Conservation (phyloP, 1,140 invertebrate genomes). For the Ectropis grisescens region DNA sequence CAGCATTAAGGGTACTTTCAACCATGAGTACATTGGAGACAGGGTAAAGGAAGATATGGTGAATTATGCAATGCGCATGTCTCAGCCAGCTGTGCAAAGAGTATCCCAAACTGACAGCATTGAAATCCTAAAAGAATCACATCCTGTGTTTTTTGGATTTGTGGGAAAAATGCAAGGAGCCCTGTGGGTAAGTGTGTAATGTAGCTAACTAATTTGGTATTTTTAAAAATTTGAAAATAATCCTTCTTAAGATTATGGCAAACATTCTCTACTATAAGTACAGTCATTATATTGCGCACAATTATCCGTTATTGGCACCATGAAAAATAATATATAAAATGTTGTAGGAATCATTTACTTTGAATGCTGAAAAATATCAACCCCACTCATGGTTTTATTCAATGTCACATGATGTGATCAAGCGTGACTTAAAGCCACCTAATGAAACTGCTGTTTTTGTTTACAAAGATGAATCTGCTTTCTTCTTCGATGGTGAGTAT, state of each 20-base stretch:
- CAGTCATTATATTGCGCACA: no score
- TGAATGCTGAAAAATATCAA: constrained; percentile 83
- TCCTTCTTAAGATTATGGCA: no score
- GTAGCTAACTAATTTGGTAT: no score
- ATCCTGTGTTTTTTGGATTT: constrained; percentile 90
- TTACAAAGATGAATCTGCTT: constrained; percentile 80
- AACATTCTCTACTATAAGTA: no score
- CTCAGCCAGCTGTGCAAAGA: constrained; percentile 87
- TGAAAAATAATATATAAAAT: no score
- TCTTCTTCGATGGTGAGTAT: constrained; percentile 40
- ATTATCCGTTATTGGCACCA: no score
- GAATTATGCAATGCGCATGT: constrained; percentile 92
- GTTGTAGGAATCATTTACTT: constrained; percentile 84
- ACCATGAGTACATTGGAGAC: constrained; percentile 90
- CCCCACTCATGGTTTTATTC: constrained; percentile 89
- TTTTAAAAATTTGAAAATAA: no score
- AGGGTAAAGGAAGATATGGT: constrained; percentile 92
- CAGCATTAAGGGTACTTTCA: constrained; percentile 89
- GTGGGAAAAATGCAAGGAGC: constrained; percentile 81
- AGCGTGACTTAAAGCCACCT: constrained; percentile 76
- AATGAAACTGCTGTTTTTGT: constrained; percentile 83
- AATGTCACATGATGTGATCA: constrained; percentile 76
- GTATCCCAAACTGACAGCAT: constrained; percentile 84
- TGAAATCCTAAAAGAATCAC: constrained; percentile 79
- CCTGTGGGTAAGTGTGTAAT: constrained; percentile 77